Conservation (phyloP, 2,113 vertebrate species). For the Gila orcuttii region DNA sequence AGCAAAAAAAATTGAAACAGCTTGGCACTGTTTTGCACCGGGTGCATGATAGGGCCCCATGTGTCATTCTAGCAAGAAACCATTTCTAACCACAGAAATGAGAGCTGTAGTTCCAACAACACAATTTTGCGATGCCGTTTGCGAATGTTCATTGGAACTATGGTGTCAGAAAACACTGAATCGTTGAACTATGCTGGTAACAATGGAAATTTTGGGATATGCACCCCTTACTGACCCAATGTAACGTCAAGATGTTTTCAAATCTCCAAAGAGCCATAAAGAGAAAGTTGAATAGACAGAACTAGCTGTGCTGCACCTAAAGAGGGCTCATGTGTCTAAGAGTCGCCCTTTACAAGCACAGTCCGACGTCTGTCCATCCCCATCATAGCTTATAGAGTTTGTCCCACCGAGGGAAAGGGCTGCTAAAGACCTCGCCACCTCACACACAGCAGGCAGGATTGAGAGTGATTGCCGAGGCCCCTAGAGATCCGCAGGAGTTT, state of each 20-base stretch:
- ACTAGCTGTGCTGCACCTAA: neutral
- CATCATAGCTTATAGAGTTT: conserved; percentile 7
- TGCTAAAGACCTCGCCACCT: neutral
- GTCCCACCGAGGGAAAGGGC: neutral
- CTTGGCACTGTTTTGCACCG: too few species aligned
- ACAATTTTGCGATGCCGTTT: too few species aligned
- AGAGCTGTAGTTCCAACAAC: too few species aligned
- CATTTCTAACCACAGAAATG: too few species aligned
- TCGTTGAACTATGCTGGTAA: too few species aligned
- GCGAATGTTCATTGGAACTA: too few species aligned
- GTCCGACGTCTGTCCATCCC: neutral
- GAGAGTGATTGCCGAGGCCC: conserved; percentile 10
- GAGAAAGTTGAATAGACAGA: neutral
- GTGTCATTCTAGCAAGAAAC: too few species aligned
- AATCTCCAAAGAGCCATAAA: neutral
- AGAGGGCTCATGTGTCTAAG: neutral
- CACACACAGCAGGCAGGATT: conserved; percentile 25
- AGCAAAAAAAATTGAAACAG: too few species aligned
- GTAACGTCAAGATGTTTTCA: neutral
- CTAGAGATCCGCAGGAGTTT: conserved; percentile 32
- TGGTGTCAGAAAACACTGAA: too few species aligned
- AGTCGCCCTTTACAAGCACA: neutral
- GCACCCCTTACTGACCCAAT: neutral
- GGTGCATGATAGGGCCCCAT: too few species aligned
- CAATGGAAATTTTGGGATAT: too few species aligned